Evolutionary conservation across 2,113 vertebrate species (phyloP).

Genomic region (Ailuropoda melanoleuca): DNA sequence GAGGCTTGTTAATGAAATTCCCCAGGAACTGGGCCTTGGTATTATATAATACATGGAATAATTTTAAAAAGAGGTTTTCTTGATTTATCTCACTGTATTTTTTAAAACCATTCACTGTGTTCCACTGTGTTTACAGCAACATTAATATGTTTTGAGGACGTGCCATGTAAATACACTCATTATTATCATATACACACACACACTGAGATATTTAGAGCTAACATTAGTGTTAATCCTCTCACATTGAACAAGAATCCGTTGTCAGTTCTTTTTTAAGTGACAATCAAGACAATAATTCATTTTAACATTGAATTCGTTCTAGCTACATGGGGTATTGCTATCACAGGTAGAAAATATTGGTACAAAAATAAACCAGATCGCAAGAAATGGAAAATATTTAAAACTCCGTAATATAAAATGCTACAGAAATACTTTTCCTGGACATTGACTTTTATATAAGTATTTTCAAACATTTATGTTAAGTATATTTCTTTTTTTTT

Average conservation of each 20-base stretch:
- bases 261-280: not conserved
- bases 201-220: not conserved
- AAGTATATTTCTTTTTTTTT: too few relatives aligned
- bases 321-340: not conserved
- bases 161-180: not conserved
- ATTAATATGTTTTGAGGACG: not conserved
- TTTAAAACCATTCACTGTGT: not conserved
- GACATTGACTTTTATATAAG: not conserved
- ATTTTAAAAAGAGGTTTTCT: not conserved
- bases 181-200: not conserved
- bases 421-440: not conserved
- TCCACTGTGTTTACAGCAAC: not conserved
- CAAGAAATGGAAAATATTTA: not conserved
- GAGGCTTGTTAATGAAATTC: slow-evolving; percentile 17
- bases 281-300: not conserved
- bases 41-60: not conserved
- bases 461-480: slow-evolving; percentile 29
- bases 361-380: not conserved
- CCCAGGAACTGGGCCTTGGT: not conserved
- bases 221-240: not conserved
- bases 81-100: not conserved
- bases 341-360: not conserved
- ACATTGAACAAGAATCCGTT: not conserved
- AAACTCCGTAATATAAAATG: not conserved
- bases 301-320: not conserved